Evolutionary conservation across 2,113 vertebrate species (phyloP), one percentile per base, ranked within the genome.

Genomic region (Grallaria varia): DNA sequence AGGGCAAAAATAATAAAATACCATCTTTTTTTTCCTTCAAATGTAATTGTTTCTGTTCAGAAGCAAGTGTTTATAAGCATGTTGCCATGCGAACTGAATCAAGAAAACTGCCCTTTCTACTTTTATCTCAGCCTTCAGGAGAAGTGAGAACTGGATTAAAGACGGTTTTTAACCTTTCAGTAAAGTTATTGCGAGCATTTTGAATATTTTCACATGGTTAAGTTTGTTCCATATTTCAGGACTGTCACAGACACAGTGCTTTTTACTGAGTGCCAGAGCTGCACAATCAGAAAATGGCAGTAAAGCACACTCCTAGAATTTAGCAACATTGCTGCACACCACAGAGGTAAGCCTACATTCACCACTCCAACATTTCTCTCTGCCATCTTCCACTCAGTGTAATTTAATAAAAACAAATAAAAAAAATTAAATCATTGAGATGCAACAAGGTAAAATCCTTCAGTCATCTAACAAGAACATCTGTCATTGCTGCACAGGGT

Each of bases 121-220:
- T 86, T 97, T 71, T 80, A 94, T 84, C 52, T 94, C 80, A 90
- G 80, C 60, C 84, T 89, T 82, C 80, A 64, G 47, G 25, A 78
- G 53, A 90, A 93, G 52, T 28, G 15, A 93, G 39, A 86, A 50
- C 39, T 80, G 35, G 56, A 72, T 72, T 71, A 77, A 89, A 87
- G 60, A 47, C 6, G 9, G 35, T 19, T 60, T 84, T 59, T 77
- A 88, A 84, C 30, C 63, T 95, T 87, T 63, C 64, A 64, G 49
- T 62, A 72, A 81, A 91, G 27, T 77, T 49, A 80, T 18, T 68
- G 55, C 52, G 72, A 56, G 31, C 47, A 82, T 78, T 92, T 72
- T 75, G 47, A 87, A 81, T 72, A 68, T 81, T 84, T 84, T 72
- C 52, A 28, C 75, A 62, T 5, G 3, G 20, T 64, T 66, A 80